Conservation (phyloP, 1,140 invertebrate species). For the Tetramorium parvispinum region DNA sequence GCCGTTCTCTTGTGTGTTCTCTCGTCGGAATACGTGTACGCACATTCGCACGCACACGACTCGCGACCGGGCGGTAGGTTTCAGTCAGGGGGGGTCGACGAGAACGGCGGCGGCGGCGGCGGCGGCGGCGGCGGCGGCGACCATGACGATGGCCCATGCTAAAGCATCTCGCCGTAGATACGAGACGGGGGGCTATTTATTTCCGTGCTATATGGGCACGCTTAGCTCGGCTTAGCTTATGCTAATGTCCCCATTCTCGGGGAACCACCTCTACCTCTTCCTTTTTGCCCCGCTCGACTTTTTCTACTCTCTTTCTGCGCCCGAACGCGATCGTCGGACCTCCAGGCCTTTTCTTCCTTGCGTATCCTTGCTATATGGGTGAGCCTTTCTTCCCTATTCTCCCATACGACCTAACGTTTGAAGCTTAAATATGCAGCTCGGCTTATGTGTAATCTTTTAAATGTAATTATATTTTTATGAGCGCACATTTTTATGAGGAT, state of each 20-base stretch:
- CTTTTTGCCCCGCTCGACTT: constrained; percentile 60
- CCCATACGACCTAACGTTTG: constrained; percentile 40
- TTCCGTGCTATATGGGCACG: constrained; percentile 82
- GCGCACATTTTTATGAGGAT: background rate
- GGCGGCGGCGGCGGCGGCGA: constrained; percentile 16
- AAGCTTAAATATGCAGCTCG: background rate
- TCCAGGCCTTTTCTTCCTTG: constrained; percentile 62
- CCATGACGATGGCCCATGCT: constrained; percentile 70
- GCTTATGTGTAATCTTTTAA: constrained; percentile 16
- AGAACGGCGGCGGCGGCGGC: constrained; percentile 40
- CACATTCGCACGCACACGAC: constrained; percentile 65
- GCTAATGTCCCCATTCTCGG: constrained; percentile 81
- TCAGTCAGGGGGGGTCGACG: constrained; percentile 62
- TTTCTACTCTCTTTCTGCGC: constrained; percentile 67
- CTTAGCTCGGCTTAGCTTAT: constrained; percentile 81
- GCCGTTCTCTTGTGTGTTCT: constrained; percentile 46
- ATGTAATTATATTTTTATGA: constrained; percentile 25
- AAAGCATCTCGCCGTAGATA: constrained; percentile 79
- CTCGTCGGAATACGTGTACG: constrained; percentile 61
- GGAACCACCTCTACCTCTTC: constrained; percentile 75
- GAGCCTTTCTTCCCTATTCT: constrained; percentile 34
- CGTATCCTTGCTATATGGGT: background rate
- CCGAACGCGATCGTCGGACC: constrained; percentile 40
- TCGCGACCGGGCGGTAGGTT: constrained; percentile 46
- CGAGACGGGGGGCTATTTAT: constrained; percentile 81